phyloP scores from a whole-genome alignment of 2,888 invertebrate genomes.

The Leuctra nigra region DNA sequence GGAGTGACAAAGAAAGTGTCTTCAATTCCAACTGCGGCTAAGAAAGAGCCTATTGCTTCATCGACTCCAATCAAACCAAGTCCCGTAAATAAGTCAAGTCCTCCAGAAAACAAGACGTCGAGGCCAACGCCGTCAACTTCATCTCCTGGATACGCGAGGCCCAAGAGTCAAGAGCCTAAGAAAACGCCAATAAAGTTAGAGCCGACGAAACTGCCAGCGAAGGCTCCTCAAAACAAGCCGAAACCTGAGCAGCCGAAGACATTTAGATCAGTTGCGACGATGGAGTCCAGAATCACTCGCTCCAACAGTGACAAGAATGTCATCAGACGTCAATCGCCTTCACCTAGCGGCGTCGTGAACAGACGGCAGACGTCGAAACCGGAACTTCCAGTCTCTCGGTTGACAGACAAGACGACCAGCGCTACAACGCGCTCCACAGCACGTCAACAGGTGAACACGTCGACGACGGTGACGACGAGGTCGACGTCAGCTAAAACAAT shows the following conservation, averaged over 20 bases:
- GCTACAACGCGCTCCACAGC: constrained; percentile 4
- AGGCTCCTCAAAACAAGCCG: neutral
- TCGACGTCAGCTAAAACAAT: neutral
- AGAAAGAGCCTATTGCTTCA: neutral
- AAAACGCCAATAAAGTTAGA: neutral
- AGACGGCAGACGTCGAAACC: constrained; percentile 18
- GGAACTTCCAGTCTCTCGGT: constrained; percentile 23
- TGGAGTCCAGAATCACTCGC: constrained; percentile 17
- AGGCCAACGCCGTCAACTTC: neutral
- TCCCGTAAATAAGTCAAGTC: neutral
- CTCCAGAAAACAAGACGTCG: neutral
- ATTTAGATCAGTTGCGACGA: neutral
- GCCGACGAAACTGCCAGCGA: neutral
- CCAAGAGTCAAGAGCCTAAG: neutral
- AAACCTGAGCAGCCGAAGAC: constrained; percentile 1
- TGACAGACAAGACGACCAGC: constrained; percentile 21
- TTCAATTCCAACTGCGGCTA: neutral
- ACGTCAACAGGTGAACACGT: neutral
- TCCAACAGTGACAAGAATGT: constrained; percentile 16
- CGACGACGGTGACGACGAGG: neutral
- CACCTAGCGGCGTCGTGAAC: constrained; percentile 7
- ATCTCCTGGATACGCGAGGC: constrained; percentile 3
- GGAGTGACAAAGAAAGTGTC: neutral
- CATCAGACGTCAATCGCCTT: neutral
- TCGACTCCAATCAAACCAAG: neutral